Evolutionary conservation across 2,797 vertebrate genomes (phyloP).

Genomic region (Telmatherina bonti): DNA sequence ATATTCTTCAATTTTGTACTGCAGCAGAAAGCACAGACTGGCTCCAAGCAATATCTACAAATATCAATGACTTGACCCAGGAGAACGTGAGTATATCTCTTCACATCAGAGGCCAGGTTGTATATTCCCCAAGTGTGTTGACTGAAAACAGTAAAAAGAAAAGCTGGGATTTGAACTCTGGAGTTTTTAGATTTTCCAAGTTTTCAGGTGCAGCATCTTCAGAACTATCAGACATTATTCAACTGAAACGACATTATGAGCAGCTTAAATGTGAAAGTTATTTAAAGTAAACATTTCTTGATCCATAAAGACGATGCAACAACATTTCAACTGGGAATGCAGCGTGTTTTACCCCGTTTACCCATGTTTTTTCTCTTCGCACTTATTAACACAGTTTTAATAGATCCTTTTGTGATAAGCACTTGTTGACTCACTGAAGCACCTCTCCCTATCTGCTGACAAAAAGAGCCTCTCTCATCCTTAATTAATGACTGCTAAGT

Average conservation of each 20-base stretch:
- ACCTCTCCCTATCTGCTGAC: conserved; percentile 45
- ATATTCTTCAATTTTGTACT: conserved; percentile 91
- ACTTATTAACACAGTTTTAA: conserved; percentile 28
- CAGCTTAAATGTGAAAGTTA: neutral
- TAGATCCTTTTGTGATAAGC: conserved; percentile 38
- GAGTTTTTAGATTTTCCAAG: neutral
- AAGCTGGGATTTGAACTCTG: neutral
- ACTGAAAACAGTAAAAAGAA: neutral
- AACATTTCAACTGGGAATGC: neutral
- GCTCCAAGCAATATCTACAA: conserved; percentile 92
- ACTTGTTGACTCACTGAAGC: conserved; percentile 53
- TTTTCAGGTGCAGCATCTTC: neutral
- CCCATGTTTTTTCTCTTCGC: conserved; percentile 9
- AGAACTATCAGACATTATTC: neutral
- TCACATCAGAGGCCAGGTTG: neutral
- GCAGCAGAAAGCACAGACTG: conserved; percentile 92
- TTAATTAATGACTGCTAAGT: conserved; percentile 72
- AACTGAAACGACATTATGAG: neutral
- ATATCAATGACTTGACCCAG: conserved; percentile 89
- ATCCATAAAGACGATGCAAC: neutral
- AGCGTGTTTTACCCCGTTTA: conserved; percentile 35
- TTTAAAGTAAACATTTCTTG: neutral
- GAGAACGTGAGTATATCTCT: conserved; percentile 87
- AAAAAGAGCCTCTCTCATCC: conserved; percentile 55
- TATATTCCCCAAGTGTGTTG: neutral